A percentile compares a stretch with the other conserved stretches of the same genome.
Conservation (phyloP, 2,113 vertebrate genomes). For the Bujurquina vittata region DNA sequence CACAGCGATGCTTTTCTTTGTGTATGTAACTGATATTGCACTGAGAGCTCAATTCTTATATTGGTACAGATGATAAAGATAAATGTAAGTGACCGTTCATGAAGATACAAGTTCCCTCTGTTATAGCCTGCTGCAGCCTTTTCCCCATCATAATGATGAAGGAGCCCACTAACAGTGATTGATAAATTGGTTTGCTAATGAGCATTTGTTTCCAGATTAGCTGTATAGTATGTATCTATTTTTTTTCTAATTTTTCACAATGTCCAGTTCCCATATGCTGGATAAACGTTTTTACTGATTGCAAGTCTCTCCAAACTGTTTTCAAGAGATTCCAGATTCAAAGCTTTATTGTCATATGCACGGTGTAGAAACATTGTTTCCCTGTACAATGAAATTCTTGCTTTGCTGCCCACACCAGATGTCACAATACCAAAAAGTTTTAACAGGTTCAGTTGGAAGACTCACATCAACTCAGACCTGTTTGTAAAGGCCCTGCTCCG, state of each 20-base stretch:
- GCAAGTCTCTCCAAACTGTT: background rate
- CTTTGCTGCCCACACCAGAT: too few species aligned
- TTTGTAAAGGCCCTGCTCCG: background rate
- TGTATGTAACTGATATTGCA: slow-evolving; percentile 29
- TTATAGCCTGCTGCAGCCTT: background rate
- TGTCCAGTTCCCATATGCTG: background rate
- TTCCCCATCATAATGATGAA: background rate
- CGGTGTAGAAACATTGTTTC: too few species aligned
- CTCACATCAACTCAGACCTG: background rate
- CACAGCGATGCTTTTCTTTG: background rate
- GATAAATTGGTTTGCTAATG: background rate
- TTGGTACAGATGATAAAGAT: slow-evolving; percentile 21
- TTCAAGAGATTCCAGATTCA: too few species aligned
- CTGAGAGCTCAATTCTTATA: background rate
- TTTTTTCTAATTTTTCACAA: background rate
- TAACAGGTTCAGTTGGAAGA: background rate
- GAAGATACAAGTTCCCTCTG: background rate
- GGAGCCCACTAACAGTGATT: background rate
- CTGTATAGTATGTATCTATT: background rate
- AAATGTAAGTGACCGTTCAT: background rate
- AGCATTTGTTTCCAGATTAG: background rate
- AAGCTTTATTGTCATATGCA: too few species aligned
- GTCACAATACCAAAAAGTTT: background rate
- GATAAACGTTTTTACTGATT: background rate
- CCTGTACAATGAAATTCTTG: too few species aligned